These are phyloP conservation scores for Lerema accius DNA, from an alignment of 1,140 invertebrate genomes.

Conservation along the genomic window DNA sequence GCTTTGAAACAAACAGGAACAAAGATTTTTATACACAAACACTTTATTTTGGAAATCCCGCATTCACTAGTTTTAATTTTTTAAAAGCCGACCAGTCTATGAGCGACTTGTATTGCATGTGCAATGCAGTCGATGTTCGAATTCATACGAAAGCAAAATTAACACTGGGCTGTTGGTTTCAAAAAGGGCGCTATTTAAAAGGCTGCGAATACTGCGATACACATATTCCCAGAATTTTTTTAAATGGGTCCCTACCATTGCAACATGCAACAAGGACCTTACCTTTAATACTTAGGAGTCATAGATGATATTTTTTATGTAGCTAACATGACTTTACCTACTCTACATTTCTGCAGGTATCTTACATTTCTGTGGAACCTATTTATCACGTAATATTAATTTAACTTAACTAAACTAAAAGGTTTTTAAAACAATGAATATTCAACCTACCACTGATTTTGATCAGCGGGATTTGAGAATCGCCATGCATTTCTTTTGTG, in stretches of 20 bases:
- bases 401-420: no score
- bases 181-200: constrained; percentile 6
- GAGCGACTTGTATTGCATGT: not conserved
- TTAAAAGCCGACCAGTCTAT: not conserved
- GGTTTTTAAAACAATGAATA: no score
- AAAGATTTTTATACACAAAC: no score
- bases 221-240: not conserved
- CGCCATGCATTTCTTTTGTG: not conserved
- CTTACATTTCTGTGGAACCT: no score
- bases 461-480: not conserved
- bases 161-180: not conserved
- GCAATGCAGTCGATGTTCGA: not conserved
- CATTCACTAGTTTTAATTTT: constrained; percentile 7
- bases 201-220: not conserved
- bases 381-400: no score
- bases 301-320: no score
- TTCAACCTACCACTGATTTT: not conserved
- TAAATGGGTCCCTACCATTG: not conserved
- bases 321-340: no score
- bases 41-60: not conserved
- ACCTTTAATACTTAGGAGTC: no score
- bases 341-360: no score
- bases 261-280: no score
- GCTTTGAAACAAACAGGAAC: no score
- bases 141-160: constrained; percentile 7